Evolutionary conservation across 2,888 invertebrate genomes (phyloP), one percentile per base, ranked within the genome.

Genomic region (Phasia obesa): DNA sequence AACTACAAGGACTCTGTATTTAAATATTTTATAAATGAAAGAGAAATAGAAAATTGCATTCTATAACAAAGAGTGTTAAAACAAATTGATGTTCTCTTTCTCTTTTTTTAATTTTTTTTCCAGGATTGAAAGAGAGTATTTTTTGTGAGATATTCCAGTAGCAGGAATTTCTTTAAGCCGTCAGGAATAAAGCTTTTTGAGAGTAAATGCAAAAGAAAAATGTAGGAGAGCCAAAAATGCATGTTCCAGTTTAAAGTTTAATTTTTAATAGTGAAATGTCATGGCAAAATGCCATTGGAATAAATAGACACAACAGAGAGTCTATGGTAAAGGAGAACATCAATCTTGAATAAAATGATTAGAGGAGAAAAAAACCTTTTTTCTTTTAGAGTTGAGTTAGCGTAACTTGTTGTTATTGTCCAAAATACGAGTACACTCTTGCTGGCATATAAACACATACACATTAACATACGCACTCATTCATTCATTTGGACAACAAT

Each of bases 281-380:
- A 81, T 76, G 81, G 76, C 81, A 76, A 81, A 76, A 76, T 71
- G 81, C 74, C 69, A 80, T 75, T 74, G 80, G 75, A 80, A 80
- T 1, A 3, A 2, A 44, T n/a, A 35, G 27, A 19, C 6, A 44
- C 7, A 59, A 6, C 11, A 35, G 57, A 42, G 44, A 64, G 38
- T 15, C 25, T 38, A 38, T 4, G 11, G 38, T 11, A 38, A 38
- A 38, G 38, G 38, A 38, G 11, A 38, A 13, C 4, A 38, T 7
- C 11, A 53, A 31, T 44, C 15, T 23, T 47, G 31, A 44, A 67
- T 60, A 35, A 67, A 64, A 64, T 71, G 35, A 25, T 59, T 42
- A 71, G 15, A 67, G 73, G 59, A 17, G 13, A 59, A 27, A 62
- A 47, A 44, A 57, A 47, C 27, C 19, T 35, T 59, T 4, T 21